Evolutionary conservation across 2,113 vertebrate genomes (phyloP).

Genomic region (Cynoglossus semilaevis): DNA sequence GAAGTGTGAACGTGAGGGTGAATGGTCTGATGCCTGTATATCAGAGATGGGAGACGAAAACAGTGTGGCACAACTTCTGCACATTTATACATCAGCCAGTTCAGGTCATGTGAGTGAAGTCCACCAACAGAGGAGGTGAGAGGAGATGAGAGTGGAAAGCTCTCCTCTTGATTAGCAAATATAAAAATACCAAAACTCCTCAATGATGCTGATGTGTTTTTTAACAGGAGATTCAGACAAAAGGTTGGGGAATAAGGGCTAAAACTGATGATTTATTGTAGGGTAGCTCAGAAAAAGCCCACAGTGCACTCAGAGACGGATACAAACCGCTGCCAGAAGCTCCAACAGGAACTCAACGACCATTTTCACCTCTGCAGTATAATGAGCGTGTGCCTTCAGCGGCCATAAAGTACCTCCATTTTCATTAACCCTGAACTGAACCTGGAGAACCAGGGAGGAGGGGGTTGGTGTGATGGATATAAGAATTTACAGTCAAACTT

Average conservation of each 20-base stretch:
- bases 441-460: conserved; percentile 38
- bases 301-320: not conserved
- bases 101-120: not conserved
- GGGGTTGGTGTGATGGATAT: conserved; percentile 28
- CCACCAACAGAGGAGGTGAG: conserved; percentile 6
- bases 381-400: conserved; percentile 25
- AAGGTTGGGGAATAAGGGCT: too few species aligned
- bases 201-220: conserved; percentile 24
- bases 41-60: too few species aligned
- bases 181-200: conserved; percentile 37
- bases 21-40: too few species aligned
- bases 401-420: conserved; percentile 54
- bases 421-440: conserved; percentile 62
- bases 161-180: conserved; percentile 22
- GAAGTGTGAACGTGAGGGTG: too few species aligned
- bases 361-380: conserved; percentile 14
- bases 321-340: not conserved
- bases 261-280: conserved; percentile 31
- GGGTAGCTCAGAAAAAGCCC: not conserved
- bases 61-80: not conserved
- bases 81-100: conserved; percentile 9
- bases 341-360: conserved; percentile 40
- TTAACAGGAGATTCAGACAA: conserved; percentile 44
- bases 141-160: conserved; percentile 15
- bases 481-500: conserved; percentile 31